Base-by-base conservation (phyloP, 2,113 vertebrate genomes). In the Synchiropus splendidus region DNA sequence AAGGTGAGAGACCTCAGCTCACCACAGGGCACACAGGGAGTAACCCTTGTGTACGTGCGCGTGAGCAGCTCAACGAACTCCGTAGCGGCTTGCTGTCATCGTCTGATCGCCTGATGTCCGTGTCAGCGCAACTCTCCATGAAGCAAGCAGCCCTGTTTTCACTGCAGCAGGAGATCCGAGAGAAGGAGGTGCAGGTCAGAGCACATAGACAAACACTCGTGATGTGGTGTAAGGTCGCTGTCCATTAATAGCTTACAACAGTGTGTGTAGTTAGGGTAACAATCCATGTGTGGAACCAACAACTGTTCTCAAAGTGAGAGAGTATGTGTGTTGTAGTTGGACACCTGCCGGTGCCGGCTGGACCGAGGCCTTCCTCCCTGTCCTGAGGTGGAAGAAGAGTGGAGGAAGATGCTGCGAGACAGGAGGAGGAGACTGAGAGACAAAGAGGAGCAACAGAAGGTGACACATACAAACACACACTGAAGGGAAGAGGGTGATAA, bases 71-170 rank as follows among this genome's bases (percentile, higher is more conserved):
- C 46, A 92, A 85, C 0, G 52, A 83, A 18, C 60, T 89, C 30
- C 88, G 87, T 55, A 68, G 55, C 36, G 86, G 50, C 31, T 81
- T 94, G 33, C 87, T 84, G 36, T 60, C 81, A 14, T 72, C 64
- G 39, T 90, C 82, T 2, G 70, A 74, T 40, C 79, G 87, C 44
- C 61, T 87, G 56, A 93, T 88, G 89, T 88, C 89, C 9, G 48
- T 86, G 1, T 68, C 88, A 18, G 89, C 90, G 3, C 90, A 95
- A 51, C 41, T 99, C 21, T 86, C 91, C 51, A 87, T 94, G 89
- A 84, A 80, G 44, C 88, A 95, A 72, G 87, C 86, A 0, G 50
- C 74, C 27, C 56, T 77, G 16, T 68, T 89, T 45, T 81, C 83
- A 61, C 86, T 93, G 18, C 87, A 90, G 36, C 85, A 90, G 44